Evolutionary conservation across 2,888 invertebrate genomes (phyloP).

Genomic region (Unio delphinus): DNA sequence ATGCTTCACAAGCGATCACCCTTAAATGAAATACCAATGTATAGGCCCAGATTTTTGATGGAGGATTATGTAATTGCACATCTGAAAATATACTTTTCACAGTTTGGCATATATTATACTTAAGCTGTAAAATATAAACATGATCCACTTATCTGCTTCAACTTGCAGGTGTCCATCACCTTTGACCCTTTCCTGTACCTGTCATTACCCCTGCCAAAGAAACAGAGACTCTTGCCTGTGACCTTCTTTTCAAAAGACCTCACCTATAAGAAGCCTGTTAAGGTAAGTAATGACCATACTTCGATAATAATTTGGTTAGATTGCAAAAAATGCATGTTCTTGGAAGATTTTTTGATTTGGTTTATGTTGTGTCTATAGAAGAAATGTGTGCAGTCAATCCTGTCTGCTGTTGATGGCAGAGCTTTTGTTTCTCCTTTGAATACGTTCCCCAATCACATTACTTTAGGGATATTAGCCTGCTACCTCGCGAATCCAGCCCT

Average conservation of each 20-base stretch:
- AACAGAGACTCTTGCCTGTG: conserved; percentile 63
- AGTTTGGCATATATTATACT: neutral
- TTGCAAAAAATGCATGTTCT: neutral
- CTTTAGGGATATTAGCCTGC: too few relatives aligned
- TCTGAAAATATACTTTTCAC: too few relatives aligned
- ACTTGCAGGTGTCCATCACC: conserved; percentile 73
- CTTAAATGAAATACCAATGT: too few relatives aligned
- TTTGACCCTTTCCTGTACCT: conserved; percentile 75
- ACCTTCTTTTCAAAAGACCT: conserved; percentile 71
- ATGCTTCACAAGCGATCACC: too few relatives aligned
- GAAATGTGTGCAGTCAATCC: too few relatives aligned
- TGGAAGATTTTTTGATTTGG: neutral
- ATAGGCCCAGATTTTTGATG: too few relatives aligned
- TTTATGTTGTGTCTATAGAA: neutral
- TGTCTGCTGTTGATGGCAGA: too few relatives aligned
- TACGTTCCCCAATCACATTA: too few relatives aligned
- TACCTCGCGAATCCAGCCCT: too few relatives aligned
- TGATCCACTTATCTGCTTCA: conserved; percentile 5
- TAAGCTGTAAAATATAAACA: neutral
- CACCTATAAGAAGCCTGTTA: conserved; percentile 68
- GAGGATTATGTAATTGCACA: too few relatives aligned
- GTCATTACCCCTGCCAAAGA: conserved; percentile 74
- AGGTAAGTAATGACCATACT: conserved; percentile 51
- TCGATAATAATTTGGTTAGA: neutral
- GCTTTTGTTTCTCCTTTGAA: too few relatives aligned